Conservation (phyloP, 2,888 invertebrate species). For the Pediacus dermestoides region DNA sequence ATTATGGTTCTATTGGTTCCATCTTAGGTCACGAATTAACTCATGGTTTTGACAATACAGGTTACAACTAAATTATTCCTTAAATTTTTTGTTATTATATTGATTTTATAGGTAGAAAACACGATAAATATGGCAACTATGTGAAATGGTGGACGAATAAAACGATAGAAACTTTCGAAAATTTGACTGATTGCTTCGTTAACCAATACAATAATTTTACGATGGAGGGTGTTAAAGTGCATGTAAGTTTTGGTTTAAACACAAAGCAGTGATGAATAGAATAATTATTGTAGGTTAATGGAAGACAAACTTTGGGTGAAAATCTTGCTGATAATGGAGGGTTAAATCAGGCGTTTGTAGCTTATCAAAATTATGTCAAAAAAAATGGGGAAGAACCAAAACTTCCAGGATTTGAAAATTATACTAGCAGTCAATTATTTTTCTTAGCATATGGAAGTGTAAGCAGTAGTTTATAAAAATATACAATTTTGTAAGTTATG, state of each 20-base stretch:
- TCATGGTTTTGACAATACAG: constrained; percentile 58
- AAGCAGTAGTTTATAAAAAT: constrained; percentile 36
- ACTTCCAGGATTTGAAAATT: constrained; percentile 71
- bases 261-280: constrained; percentile 5
- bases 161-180: constrained; percentile 71
- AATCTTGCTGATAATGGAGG: constrained; percentile 85
- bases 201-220: constrained; percentile 75
- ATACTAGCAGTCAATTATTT: constrained; percentile 70
- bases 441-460: constrained; percentile 81
- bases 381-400: constrained; percentile 59
- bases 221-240: constrained; percentile 59
- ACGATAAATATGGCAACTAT: constrained; percentile 80
- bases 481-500: constrained; percentile 8
- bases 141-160: constrained; percentile 87
- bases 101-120: constrained; percentile 64
- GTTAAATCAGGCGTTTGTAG: constrained; percentile 67
- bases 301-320: constrained; percentile 72
- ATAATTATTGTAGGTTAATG: constrained; percentile 60
- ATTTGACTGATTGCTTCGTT: constrained; percentile 78
- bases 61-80: constrained; percentile 35
- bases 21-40: constrained; percentile 72
- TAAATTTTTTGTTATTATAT: constrained; percentile 5
- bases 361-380: constrained; percentile 60
- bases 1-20: constrained; percentile 78
- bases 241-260: constrained; percentile 50